phyloP scores from a whole-genome alignment of 2,797 vertebrate species.

The Schizopygopsis malacanthus region DNA sequence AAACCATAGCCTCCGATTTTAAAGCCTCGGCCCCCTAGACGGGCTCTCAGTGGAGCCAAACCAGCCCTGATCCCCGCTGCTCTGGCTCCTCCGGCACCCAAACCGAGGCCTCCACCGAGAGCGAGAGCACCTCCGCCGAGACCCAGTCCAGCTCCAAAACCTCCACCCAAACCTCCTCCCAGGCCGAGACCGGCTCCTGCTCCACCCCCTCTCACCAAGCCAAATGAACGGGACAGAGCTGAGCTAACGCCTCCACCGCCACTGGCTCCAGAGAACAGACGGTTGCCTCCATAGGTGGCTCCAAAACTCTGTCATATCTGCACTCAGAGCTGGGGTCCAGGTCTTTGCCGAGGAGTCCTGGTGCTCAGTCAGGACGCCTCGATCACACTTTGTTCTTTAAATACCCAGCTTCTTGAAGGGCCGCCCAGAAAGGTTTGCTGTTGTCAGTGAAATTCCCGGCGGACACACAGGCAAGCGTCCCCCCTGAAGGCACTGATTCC shows the following conservation, averaged over 20 bases:
- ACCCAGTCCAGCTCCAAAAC: conserved; percentile 54
- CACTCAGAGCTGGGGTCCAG: conserved; percentile 59
- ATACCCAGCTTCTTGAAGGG: conserved; percentile 58
- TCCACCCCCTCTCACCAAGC: conserved; percentile 54
- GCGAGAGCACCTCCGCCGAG: conserved; percentile 15
- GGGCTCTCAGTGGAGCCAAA: conserved; percentile 63
- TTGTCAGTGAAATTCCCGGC: conserved; percentile 27
- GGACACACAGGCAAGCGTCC: conserved; percentile 59
- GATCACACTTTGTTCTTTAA: conserved; percentile 52
- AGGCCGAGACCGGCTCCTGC: conserved; percentile 42
- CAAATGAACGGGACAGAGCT: conserved; percentile 57
- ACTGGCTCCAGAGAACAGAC: conserved; percentile 60
- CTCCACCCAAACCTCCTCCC: conserved; percentile 51
- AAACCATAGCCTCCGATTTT: conserved; percentile 71
- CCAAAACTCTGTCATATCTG: conserved; percentile 67
- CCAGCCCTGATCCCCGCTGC: conserved; percentile 59
- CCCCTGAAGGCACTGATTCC: conserved; percentile 59
- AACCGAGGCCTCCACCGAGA: conserved; percentile 45
- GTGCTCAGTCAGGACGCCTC: conserved; percentile 53
- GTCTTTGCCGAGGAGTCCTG: conserved; percentile 54
- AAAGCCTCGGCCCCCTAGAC: conserved; percentile 67
- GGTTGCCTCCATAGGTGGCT: conserved; percentile 70
- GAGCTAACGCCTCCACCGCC: conserved; percentile 30
- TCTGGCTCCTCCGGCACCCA: conserved; percentile 44
- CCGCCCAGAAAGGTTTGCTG: conserved; percentile 52